These are phyloP conservation scores for Sardinella longiceps DNA, from an alignment of 2,797 vertebrate species.

Conservation along the genomic window DNA sequence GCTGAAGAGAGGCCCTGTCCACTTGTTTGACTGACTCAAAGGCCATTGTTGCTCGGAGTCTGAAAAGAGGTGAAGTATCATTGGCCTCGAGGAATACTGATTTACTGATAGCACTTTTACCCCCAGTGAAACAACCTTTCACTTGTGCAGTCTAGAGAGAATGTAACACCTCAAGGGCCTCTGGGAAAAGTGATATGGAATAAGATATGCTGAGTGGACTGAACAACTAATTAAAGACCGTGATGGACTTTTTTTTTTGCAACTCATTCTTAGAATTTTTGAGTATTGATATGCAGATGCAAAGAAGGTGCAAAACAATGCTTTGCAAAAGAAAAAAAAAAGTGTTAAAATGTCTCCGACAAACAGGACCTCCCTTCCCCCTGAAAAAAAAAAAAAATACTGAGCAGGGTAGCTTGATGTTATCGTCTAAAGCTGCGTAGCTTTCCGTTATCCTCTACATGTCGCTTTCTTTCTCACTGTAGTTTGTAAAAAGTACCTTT, in stretches of 20 bases:
- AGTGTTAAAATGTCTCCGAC: neutral
- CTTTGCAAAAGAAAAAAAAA: neutral
- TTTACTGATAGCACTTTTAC: neutral
- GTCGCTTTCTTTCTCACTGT: neutral
- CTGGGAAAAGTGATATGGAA: neutral
- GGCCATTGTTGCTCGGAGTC: constrained; percentile 2
- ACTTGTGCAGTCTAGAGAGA: neutral
- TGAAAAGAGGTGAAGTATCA: constrained; percentile 1
- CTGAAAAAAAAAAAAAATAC: neutral
- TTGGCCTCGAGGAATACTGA: constrained; percentile 10
- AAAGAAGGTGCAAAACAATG: too few species aligned
- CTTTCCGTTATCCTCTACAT: neutral
- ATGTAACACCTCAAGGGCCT: neutral
- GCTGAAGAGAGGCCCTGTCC: neutral
- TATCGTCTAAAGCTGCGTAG: neutral
- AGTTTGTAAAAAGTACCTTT: neutral
- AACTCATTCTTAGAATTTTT: too few species aligned
- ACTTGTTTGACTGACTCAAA: neutral
- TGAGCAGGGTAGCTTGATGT: neutral
- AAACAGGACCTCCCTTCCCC: neutral
- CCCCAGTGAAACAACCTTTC: neutral
- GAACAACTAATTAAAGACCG: neutral
- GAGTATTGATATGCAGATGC: too few species aligned
- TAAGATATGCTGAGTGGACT: neutral
- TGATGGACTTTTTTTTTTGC: neutral